Evolutionary conservation across 1,140 invertebrate genomes (phyloP), one percentile per base, ranked within the genome.

Genomic region (Fopius arisanus): DNA sequence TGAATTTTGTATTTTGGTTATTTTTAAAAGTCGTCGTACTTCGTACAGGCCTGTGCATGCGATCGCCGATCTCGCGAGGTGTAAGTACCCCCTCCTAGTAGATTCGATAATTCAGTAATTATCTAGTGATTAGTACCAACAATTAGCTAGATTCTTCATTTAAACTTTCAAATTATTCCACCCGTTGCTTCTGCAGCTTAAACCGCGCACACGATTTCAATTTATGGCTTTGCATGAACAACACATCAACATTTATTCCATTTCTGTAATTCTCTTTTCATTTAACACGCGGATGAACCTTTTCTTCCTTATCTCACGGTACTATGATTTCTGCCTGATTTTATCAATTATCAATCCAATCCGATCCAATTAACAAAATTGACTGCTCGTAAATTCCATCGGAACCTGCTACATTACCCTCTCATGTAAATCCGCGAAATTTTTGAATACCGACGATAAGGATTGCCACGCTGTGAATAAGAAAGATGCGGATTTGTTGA

Each of bases 1-100:
- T 59, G 41, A 67, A 23, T 40, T 74, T 66, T 78, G 76, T 80
- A 78, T 80, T 81, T 85, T 81, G 78, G 79, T 78, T 82, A 79
- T 82, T 75, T 85, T 83, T 83, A 82, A 82, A 76, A 79, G 77
- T 82, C 78, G 82, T 85, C 78, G 82, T 85, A 82, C 79, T 77
- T 82, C 78, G 79, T 83, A 80, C 91, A 94, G 92, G 89, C 91
- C 92, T 88, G 91, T 94, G 92, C 93, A 95, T 94, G 94, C 94
- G 86, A 92, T 95, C 91, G 93, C 92, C 90, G 90, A 92, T 84
- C 91, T 95, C 87, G 92, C 93, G 85, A 92, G 92, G 91, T 95
- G 94, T 96, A 94, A 96, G 94, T 96, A 94, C 90, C 59, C 77
- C 81, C 76, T 77, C 33, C 41, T 80, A 82, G 78, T 79, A 78